Percentiles rank a stretch among this genome's conserved stretches.
Evolutionary conservation across 2,888 invertebrate genomes (phyloP).

Genomic region (Mechanitis messenoides): DNA sequence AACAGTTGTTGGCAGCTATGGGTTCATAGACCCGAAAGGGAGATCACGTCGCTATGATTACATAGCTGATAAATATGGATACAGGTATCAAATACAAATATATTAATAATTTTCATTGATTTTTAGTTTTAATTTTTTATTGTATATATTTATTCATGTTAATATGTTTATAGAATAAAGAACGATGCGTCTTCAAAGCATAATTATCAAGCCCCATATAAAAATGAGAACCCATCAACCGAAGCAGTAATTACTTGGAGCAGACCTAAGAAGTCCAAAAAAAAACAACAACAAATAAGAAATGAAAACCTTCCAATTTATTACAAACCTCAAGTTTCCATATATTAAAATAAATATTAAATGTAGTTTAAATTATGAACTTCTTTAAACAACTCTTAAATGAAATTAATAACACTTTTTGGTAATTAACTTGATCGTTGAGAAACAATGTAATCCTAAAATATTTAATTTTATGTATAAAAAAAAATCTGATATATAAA

Average conservation of each 20-base stretch:
- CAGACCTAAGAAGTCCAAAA: constrained; percentile 38
- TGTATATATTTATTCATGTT: neutral
- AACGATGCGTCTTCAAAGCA: constrained; percentile 16
- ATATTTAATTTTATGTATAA: no score
- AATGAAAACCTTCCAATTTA: constrained; percentile 8
- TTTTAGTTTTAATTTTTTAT: no score
- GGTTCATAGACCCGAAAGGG: constrained; percentile 80
- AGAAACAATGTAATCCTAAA: no score
- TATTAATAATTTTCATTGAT: no score
- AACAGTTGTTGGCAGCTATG: constrained; percentile 83
- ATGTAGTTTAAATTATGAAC: neutral
- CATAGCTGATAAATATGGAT: constrained; percentile 80
- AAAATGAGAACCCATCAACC: constrained; percentile 28
- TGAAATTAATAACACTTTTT: no score
- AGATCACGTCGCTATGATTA: constrained; percentile 78
- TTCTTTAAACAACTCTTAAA: no score
- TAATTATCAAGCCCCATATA: constrained; percentile 13
- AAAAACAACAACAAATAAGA: constrained; percentile 25
- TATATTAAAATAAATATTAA: neutral
- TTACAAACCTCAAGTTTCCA: constrained; percentile 11
- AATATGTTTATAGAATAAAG: constrained; percentile 32
- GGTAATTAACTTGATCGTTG: no score
- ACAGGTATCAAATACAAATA: constrained; percentile 63
- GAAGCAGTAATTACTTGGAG: constrained; percentile 61
- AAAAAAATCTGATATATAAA: no score